phyloP scores from a whole-genome alignment of 2,797 vertebrate genomes.

The Pyrocephalus nanus region DNA sequence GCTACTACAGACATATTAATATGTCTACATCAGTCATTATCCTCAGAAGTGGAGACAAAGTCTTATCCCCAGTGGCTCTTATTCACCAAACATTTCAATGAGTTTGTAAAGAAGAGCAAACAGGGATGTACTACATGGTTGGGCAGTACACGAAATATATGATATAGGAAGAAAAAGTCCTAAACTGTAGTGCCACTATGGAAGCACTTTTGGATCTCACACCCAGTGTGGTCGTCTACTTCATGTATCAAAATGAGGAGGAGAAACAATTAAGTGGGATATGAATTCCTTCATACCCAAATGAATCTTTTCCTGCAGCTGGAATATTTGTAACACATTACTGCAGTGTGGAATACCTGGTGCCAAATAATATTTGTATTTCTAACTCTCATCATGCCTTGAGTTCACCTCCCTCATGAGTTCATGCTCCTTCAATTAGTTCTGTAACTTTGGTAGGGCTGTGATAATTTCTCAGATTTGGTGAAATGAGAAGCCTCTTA shows the following conservation, averaged over 20 bases:
- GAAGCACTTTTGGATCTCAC: neutral
- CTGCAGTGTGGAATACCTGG: neutral
- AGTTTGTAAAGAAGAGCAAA: neutral
- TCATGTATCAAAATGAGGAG: neutral
- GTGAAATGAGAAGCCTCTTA: neutral
- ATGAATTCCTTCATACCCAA: neutral
- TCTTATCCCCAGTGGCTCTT: neutral
- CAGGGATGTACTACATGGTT: too few relatives aligned
- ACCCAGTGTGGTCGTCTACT: rapidly evolving
- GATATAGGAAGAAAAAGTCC: neutral
- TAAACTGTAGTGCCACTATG: neutral
- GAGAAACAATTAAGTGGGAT: neutral
- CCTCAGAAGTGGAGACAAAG: neutral
- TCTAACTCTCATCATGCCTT: neutral
- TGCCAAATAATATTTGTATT: neutral
- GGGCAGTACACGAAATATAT: neutral
- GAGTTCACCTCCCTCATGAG: neutral
- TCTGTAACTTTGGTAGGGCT: neutral
- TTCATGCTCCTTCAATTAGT: neutral
- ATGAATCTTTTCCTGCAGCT: neutral
- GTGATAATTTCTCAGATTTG: neutral
- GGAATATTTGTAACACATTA: neutral
- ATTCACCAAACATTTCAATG: neutral
- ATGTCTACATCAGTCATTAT: neutral
- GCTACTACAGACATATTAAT: neutral